Percentiles rank a stretch among this genome's conserved stretches.
Evolutionary conservation across 1,140 invertebrate genomes (phyloP).

Genomic region (Pogonognathellus flavescens): DNA sequence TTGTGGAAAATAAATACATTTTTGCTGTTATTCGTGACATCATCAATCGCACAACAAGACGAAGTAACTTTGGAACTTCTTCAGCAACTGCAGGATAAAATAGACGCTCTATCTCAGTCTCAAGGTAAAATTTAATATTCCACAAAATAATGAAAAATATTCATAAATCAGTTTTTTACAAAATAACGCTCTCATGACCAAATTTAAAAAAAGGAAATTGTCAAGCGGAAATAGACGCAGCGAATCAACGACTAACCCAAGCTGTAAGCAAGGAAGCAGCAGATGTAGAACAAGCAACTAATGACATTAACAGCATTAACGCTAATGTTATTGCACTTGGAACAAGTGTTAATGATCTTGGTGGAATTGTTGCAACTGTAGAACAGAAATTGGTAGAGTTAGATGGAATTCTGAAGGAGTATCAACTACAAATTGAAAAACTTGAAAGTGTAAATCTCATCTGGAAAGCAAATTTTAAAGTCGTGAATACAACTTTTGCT

Average conservation of each 20-base stretch:
- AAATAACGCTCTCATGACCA: background rate
- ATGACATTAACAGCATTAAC: background rate
- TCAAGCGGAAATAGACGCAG: background rate
- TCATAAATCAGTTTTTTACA: no score
- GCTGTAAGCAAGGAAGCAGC: background rate
- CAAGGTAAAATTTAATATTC: background rate
- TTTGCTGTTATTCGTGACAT: background rate
- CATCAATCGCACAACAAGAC: background rate
- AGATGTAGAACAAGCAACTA: background rate
- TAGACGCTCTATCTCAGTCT: background rate
- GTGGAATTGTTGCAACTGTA: background rate
- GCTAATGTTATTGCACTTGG: background rate
- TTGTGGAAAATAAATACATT: no score
- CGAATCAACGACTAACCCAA: background rate
- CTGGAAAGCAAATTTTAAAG: slow-evolving; percentile 19
- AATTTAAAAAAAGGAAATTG: background rate
- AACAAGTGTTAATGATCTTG: background rate
- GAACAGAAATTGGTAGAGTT: background rate
- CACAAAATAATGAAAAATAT: background rate
- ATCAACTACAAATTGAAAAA: background rate
- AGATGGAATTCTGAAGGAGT: background rate
- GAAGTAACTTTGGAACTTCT: background rate
- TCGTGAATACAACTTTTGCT: background rate
- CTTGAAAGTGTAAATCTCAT: background rate
- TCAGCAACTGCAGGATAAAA: background rate